Evolutionary conservation across 2,888 invertebrate genomes (phyloP).

Genomic region (Chrysina gloriosa): DNA sequence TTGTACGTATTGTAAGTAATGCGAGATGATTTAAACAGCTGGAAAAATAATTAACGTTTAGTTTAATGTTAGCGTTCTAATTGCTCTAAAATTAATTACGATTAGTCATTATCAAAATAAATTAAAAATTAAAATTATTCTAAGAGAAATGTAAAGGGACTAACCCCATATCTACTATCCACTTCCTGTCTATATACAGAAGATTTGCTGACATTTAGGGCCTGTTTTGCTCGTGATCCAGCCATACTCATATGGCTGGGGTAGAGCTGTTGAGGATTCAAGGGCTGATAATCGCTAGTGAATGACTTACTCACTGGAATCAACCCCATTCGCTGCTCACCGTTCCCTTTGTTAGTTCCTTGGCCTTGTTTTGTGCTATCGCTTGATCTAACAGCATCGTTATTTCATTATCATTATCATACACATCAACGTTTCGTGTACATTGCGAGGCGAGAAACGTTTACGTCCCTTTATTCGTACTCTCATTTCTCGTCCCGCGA

Average conservation of each 20-base stretch:
- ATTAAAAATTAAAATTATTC: conserved; percentile 10
- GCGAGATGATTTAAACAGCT: conserved; percentile 52
- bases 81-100: conserved; percentile 27
- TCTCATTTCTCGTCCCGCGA: too few relatives aligned
- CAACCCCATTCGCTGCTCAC: conserved; percentile 48
- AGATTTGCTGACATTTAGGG: conserved; percentile 50
- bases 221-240: conserved; percentile 48
- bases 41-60: conserved; percentile 47
- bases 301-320: conserved; percentile 55
- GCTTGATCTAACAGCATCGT: conserved; percentile 65
- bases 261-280: conserved; percentile 53
- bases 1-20: conserved; percentile 51
- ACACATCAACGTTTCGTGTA: conserved; percentile 19
- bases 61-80: conserved; percentile 39
- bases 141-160: conserved; percentile 45
- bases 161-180: conserved; percentile 55
- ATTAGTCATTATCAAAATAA: conserved; percentile 25
- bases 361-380: conserved; percentile 68
- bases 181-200: conserved; percentile 53
- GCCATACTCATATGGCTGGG: conserved; percentile 51
- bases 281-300: conserved; percentile 52
- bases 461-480: too few relatives aligned
- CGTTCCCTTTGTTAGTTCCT: conserved; percentile 47
- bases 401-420: conserved; percentile 35
- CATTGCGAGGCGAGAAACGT: background rate